Percentiles rank a stretch among this genome's conserved stretches.
Conservation (phyloP, 2,888 invertebrate genomes). For the Hydriomena furcata region DNA sequence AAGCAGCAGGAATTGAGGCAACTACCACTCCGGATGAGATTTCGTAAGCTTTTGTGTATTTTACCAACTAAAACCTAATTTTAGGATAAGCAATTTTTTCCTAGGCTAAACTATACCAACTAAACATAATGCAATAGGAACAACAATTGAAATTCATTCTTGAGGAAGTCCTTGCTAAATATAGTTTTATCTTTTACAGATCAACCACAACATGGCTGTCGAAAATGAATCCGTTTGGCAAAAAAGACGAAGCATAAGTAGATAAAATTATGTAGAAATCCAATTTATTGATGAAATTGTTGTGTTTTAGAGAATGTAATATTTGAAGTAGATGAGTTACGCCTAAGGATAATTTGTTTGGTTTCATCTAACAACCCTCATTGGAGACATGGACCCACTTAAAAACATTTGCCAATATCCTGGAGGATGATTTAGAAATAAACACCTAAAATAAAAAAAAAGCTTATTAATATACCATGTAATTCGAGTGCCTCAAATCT, state of each 20-base stretch:
- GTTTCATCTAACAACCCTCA: not conserved
- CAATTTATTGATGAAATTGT: conserved; percentile 52
- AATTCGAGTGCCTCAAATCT: too few species aligned
- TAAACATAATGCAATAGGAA: too few species aligned
- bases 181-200: conserved; percentile 55
- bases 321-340: conserved; percentile 61
- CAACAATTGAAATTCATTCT: too few species aligned
- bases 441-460: too few species aligned
- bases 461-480: too few species aligned
- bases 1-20: conserved; percentile 83
- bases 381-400: too few species aligned
- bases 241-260: conserved; percentile 84
- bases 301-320: conserved; percentile 65
- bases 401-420: too few species aligned
- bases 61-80: too few species aligned
- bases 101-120: too few species aligned
- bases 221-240: conserved; percentile 91
- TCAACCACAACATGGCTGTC: conserved; percentile 86
- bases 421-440: too few species aligned
- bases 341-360: conserved; percentile 18
- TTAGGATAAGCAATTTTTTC: too few species aligned
- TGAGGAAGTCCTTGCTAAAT: too few species aligned
- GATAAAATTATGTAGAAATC: conserved; percentile 28
- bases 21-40: conserved; percentile 65
- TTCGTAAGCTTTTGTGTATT: conserved; percentile 54